A percentile compares a stretch with the other conserved stretches of the same genome.
Evolutionary conservation across 2,113 vertebrate species (phyloP).

Genomic region (Phylloscopus whistleri): DNA sequence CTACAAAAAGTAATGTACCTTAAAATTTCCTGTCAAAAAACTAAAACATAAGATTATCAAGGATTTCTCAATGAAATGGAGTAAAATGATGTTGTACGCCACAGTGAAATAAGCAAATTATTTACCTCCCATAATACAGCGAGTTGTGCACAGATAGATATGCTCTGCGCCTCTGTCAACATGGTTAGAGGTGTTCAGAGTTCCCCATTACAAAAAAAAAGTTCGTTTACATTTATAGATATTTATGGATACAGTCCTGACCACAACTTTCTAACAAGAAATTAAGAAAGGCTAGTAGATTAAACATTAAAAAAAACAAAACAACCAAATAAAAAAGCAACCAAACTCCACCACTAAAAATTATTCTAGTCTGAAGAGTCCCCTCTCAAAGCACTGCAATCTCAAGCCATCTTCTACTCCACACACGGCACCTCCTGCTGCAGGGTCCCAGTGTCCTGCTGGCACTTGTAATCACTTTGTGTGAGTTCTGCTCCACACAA

Average conservation of each 20-base stretch:
- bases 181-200: not conserved
- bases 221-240: not conserved
- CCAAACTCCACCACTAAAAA: not conserved
- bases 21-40: not conserved
- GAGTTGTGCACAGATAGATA: not conserved
- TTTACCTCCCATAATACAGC: not conserved
- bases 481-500: not conserved
- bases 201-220: not conserved
- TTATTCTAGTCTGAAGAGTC: too few relatives aligned
- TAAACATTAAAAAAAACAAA: not conserved
- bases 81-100: fast-evolving
- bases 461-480: not conserved
- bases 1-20: not conserved
- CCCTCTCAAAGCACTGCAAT: not conserved
- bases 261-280: not conserved
- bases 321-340: not conserved
- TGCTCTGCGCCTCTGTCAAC: not conserved
- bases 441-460: fast-evolving
- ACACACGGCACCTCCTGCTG: fast-evolving
- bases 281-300: not conserved
- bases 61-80: not conserved
- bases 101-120: not conserved
- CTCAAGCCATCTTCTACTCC: too few relatives aligned
- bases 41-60: fast-evolving
- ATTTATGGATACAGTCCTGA: not conserved